Base-by-base conservation (phyloP, 2,113 vertebrate genomes). In the Elanoides forficatus region DNA sequence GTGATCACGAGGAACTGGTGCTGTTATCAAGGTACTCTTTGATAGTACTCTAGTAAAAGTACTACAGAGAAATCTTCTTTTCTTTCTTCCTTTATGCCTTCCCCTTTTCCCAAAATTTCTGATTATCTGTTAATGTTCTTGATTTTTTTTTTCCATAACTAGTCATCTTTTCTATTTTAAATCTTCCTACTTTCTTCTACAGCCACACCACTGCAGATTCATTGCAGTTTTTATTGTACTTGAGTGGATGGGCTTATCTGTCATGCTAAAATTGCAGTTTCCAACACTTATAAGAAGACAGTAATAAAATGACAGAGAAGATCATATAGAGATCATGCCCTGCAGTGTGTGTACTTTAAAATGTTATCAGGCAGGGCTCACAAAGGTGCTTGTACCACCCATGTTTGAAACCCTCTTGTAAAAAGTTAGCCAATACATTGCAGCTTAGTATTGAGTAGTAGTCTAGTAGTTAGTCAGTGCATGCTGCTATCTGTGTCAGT, bases 321-420 rank as follows among this genome's bases (percentile, higher is more conserved):
- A 27, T 80, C 10, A 40, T 30, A 13, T 0, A 0, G 32, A 3
- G 2, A 58, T 55, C 62, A 56, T 29, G 27, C 18, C 17, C 7
- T 45, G 29, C 11, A 19, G 17, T 10, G 9, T 1, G 0, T 40
- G 13, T 7, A 5, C 26, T 76, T 87, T 25, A 43, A n/a, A 65
- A 34, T 55, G 6, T 60, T 88, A 48, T 40, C 60, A 94, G 36
- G 26, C 25, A 40, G n/a, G 11, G 17, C 59, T 32, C 29, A 59
- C 16, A 82, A 47, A 87, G 50, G 48, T 92, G 42, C 15, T 85
- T 74, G 27, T 70, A 55, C 16, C n/a, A 68, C 14, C 45, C 36
- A 18, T 73, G 55, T 90, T 90, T 79, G 86, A 97, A 95, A 85
- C 53, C 20, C 8, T 79, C 80, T 74, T 66, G 34, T 53, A 38